Evolutionary conservation across 37 sponge, comb jelly and placozoan genomes (phyloP).

Genomic region (Agelas oroides): DNA sequence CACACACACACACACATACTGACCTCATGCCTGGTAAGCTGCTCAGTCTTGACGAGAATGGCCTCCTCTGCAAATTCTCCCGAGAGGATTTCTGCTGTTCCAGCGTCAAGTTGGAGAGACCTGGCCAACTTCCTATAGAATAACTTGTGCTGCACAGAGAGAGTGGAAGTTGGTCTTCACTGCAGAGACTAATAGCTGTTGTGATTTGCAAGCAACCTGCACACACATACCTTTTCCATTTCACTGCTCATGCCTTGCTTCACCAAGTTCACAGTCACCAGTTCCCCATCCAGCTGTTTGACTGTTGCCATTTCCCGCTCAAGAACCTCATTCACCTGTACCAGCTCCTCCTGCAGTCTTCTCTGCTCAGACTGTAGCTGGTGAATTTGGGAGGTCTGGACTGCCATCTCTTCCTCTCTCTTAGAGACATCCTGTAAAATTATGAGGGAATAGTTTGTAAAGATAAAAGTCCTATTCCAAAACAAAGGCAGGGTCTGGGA

Average conservation of each 20-base stretch:
- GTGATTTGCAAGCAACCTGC: background rate
- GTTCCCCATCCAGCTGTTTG: conserved; percentile 32
- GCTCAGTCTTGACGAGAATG: conserved; percentile 67
- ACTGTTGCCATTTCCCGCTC: conserved; percentile 35
- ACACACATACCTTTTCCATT: conserved; percentile 31
- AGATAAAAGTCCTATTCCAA: background rate
- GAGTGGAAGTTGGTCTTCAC: background rate
- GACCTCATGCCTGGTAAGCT: conserved; percentile 77
- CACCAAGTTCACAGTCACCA: conserved; percentile 11
- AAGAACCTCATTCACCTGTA: background rate
- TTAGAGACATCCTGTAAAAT: background rate
- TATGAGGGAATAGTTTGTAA: background rate
- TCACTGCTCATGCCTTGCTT: conserved; percentile 31
- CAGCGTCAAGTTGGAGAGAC: conserved; percentile 65
- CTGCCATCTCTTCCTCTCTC: background rate
- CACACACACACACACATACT: background rate
- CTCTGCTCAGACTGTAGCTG: background rate
- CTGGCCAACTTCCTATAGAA: conserved; percentile 46
- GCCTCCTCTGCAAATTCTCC: conserved; percentile 83
- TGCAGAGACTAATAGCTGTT: background rate
- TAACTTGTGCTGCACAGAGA: conserved; percentile 45
- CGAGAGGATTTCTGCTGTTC: conserved; percentile 52
- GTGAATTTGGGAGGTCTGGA: background rate
- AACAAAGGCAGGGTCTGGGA: too few relatives aligned
- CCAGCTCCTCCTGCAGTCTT: background rate